phyloP scores from a whole-genome alignment of 2,797 vertebrate genomes.

The Peromyscus aztecus region DNA sequence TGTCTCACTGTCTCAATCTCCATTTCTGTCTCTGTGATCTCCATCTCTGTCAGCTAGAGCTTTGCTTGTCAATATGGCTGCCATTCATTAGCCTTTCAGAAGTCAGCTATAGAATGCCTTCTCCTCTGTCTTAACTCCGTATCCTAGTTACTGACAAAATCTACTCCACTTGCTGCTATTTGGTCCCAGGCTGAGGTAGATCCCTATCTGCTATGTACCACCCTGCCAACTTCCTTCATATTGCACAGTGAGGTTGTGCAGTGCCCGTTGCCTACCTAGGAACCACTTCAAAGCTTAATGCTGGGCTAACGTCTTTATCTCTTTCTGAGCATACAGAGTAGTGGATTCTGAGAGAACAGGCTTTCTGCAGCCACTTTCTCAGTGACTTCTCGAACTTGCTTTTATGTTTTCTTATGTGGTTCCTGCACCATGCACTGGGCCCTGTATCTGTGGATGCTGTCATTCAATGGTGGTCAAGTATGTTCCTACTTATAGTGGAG shows the following conservation, averaged over 20 bases:
- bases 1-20: not conserved
- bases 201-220: not conserved
- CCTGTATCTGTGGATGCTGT: not conserved
- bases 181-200: not conserved
- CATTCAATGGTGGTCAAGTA: not conserved
- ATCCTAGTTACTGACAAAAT: no score
- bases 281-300: not conserved
- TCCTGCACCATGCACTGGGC: not conserved
- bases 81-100: not conserved
- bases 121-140: not conserved
- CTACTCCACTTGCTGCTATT: not conserved
- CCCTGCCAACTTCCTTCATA: accelerated
- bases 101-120: not conserved
- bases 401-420: not conserved
- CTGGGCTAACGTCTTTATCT: not conserved
- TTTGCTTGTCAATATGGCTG: not conserved
- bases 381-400: not conserved
- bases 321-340: not conserved
- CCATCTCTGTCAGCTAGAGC: not conserved
- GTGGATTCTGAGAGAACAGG: not conserved
- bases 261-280: not conserved
- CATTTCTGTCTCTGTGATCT: not conserved
- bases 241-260: not conserved
- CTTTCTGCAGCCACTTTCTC: not conserved
- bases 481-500: not conserved